Base-by-base conservation (phyloP, 2,113 vertebrate species). In the Nannobrachium achirus region DNA sequence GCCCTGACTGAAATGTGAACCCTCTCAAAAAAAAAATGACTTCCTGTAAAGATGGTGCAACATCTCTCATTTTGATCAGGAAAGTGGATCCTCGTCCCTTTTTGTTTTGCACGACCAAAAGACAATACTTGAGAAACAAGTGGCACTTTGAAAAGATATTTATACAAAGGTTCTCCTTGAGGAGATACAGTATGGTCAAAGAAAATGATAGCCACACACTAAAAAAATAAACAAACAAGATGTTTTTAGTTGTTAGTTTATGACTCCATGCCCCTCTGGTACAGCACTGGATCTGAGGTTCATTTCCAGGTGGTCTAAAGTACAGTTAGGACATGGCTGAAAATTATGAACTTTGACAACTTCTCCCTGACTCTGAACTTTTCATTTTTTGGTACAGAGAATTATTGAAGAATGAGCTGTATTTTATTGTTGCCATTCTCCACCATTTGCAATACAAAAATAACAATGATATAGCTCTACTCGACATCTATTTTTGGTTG, bases 371-470 rank as follows among this genome's bases (percentile, higher is more conserved):
- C 18, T 40, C 7, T 3, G n/a, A 67, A 52, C 60, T 75, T 62
- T 33, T 55, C 16, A 44, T 42, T 8, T 60, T 67, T 63, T 56
- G 59, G 39, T 73, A 66, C 14, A 49, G 66, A 33, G 4, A 66
- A 41, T 44, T 62, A 66, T 48, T 39, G 56, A 52, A 1, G 2
- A 61, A 59, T 49, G 63, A 57, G 11, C n/a, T 79, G 7, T 4
- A 79, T 57, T 77, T n/a, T 66, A 75, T 62, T 71, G 38, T 73
- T 81, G 72, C 69, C 60, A 71, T 75, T 71, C 18, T 71, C n/a
- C 46, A 76, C 48, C 51, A 52, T 69, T 82, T 85, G 85, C 88
- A 86, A 90, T 88, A 88, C 59, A 72, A 55, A 7, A 66, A 69
- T 51, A 66, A 66, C 45, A 57, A 53, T 48, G n/a, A 52, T 48